phyloP scores from a whole-genome alignment of 2,113 vertebrate genomes.

The Oxyura jamaicensis region DNA sequence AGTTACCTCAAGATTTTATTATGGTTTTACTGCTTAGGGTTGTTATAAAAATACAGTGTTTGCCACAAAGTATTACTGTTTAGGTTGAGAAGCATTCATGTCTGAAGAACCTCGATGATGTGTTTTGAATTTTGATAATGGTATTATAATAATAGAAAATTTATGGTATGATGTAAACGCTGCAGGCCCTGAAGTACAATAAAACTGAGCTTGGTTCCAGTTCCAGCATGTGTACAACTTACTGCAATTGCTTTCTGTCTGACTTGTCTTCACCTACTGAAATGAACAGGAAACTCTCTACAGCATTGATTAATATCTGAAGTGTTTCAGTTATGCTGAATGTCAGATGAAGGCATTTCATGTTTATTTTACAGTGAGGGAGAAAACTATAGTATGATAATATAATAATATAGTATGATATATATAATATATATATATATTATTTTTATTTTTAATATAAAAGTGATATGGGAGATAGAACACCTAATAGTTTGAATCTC shows the following conservation, averaged over 20 bases:
- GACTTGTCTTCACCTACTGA: not conserved
- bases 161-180: not conserved
- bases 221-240: not conserved
- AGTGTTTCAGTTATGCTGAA: not conserved
- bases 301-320: not conserved
- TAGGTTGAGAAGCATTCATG: not conserved
- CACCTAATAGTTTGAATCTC: not conserved
- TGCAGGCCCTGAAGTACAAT: not conserved
- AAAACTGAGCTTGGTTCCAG: not conserved
- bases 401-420: not conserved
- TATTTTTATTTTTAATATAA: not conserved
- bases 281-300: constrained; percentile 29
- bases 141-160: not conserved
- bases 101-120: not conserved
- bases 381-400: not conserved
- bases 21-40: not conserved
- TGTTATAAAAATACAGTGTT: not conserved
- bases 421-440: not conserved
- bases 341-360: not conserved
- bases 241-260: not conserved
- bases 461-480: not conserved
- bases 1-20: not conserved
- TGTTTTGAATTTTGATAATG: constrained; percentile 1
- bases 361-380: not conserved
- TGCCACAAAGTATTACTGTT: not conserved